Conservation (phyloP, 2,797 vertebrate genomes). For the Diplodus puntazzo region DNA sequence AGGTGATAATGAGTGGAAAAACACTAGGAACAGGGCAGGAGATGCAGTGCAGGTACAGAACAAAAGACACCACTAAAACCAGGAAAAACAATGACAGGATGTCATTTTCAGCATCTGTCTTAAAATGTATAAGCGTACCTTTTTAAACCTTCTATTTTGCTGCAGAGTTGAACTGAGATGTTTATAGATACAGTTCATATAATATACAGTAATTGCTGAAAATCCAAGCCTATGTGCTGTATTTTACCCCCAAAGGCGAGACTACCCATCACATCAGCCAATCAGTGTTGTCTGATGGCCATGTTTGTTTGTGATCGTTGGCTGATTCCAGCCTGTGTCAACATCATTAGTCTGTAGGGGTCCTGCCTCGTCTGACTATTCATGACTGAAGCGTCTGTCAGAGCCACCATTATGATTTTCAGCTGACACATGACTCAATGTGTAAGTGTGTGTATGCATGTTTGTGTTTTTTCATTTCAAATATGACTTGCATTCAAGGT, state of each 20-base stretch:
- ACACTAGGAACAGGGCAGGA: too few relatives aligned
- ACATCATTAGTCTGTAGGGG: background rate
- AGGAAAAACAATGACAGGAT: too few relatives aligned
- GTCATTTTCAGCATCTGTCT: background rate
- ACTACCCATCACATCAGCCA: background rate
- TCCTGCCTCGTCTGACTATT: slow-evolving; percentile 20
- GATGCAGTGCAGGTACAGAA: too few relatives aligned
- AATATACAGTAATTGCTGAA: background rate
- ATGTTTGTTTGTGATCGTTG: slow-evolving; percentile 4
- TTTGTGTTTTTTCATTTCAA: background rate
- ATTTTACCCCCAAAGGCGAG: background rate
- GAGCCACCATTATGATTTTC: background rate
- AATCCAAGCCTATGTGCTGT: background rate
- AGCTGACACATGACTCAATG: slow-evolving; percentile 5
- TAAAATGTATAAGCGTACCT: too few relatives aligned
- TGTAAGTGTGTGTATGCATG: background rate
- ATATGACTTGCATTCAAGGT: background rate
- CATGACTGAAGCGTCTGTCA: slow-evolving; percentile 26
- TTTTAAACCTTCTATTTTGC: too few relatives aligned
- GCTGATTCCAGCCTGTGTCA: background rate
- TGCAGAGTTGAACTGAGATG: too few relatives aligned
- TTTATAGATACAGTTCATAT: too few relatives aligned
- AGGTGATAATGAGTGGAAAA: too few relatives aligned
- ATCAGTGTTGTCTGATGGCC: background rate
- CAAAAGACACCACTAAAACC: too few relatives aligned